phyloP scores from a whole-genome alignment of 2,113 vertebrate genomes.

The Anolis sagrei region DNA sequence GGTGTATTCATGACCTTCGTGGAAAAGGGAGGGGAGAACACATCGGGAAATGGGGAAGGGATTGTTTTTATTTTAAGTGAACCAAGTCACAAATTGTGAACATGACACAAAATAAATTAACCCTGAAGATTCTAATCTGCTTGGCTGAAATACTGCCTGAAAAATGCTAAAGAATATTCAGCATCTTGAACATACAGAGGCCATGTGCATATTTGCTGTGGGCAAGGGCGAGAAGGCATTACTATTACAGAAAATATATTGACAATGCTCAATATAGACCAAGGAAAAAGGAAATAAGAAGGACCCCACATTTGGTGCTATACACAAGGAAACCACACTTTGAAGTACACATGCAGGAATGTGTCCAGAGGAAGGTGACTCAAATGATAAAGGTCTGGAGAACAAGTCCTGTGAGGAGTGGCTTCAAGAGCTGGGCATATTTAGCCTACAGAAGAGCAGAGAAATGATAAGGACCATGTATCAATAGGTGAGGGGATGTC shows the following conservation, averaged over 20 bases:
- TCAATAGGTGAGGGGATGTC: no score
- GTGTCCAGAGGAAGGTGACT: no score
- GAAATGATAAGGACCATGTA: no score
- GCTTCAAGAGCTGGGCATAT: no score
- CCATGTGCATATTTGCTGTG: neutral
- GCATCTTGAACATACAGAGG: neutral
- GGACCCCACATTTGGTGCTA: neutral
- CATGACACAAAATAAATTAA: conserved; percentile 2
- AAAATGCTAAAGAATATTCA: neutral
- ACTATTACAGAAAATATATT: neutral
- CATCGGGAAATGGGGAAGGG: conserved; percentile 28
- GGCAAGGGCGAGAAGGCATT: no score
- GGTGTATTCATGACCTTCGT: conserved; percentile 49
- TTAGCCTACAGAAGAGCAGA: no score
- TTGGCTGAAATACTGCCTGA: neutral
- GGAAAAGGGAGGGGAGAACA: neutral
- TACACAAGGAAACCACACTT: neutral
- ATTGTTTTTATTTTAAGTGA: neutral
- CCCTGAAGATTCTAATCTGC: neutral
- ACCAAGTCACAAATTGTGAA: neutral
- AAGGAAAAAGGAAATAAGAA: neutral
- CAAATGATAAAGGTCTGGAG: no score
- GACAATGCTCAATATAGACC: neutral
- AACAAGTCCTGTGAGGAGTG: no score
- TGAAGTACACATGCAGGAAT: no score